Conservation (phyloP, 2,797 vertebrate species). For the Echiichthys vipera region DNA sequence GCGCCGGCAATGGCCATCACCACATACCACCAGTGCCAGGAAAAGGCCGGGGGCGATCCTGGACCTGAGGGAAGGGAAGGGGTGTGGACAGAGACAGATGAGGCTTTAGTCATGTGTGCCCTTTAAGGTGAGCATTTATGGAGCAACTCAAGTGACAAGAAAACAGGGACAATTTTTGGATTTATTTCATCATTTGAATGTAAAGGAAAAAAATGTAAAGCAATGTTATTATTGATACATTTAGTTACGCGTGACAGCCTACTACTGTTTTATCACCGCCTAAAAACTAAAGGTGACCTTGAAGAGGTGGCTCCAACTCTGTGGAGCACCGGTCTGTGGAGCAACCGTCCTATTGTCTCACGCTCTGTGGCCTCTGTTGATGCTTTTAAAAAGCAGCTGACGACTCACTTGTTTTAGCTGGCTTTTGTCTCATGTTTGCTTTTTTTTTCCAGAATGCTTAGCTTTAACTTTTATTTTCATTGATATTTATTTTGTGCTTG, state of each 20-base stretch:
- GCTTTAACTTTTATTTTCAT: too few species aligned
- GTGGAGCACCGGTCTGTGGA: too few species aligned
- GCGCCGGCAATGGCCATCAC: conserved; percentile 87
- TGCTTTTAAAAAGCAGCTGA: too few species aligned
- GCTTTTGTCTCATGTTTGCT: too few species aligned
- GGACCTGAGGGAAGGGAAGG: conserved; percentile 59
- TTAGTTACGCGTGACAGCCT: neutral
- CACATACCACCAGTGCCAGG: conserved; percentile 96
- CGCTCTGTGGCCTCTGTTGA: too few species aligned
- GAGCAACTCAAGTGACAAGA: neutral
- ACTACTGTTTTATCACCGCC: neutral
- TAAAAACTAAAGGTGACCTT: too few species aligned
- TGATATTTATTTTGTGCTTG: too few species aligned
- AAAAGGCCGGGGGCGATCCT: conserved; percentile 76
- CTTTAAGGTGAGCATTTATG: neutral
- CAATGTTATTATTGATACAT: neutral
- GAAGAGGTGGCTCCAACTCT: too few species aligned
- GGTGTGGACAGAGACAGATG: conserved; percentile 14
- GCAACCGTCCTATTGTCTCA: too few species aligned
- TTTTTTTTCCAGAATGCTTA: too few species aligned
- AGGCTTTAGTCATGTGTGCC: conserved; percentile 9
- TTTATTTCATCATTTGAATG: neutral
- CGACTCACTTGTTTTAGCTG: too few species aligned
- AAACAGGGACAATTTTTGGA: neutral
- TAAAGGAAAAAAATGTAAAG: neutral